Evolutionary conservation across 2,888 invertebrate species (phyloP).

Genomic region (Eupithecia pulchellata): DNA sequence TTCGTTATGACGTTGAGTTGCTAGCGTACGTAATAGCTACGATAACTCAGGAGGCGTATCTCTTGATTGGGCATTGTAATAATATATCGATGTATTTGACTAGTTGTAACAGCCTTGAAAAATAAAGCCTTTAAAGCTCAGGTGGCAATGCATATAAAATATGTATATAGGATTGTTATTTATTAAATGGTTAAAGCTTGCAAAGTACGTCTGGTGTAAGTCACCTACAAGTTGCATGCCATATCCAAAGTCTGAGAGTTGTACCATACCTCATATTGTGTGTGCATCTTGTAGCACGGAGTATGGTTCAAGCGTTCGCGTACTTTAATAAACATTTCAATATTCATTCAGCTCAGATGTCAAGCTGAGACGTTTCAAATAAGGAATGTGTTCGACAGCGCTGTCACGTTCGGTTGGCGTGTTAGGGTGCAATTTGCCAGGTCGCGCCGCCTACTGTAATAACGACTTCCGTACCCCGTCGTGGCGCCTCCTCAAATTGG

Average conservation of each 20-base stretch:
- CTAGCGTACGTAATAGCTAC: not conserved
- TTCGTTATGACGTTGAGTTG: not conserved
- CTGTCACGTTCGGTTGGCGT: constrained; percentile 84
- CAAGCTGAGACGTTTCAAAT: constrained; percentile 80
- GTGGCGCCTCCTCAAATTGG: constrained; percentile 85
- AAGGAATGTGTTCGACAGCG: constrained; percentile 83
- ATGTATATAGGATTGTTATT: too few species aligned
- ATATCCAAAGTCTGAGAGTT: not conserved
- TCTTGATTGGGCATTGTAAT: not conserved
- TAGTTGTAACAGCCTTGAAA: not conserved
- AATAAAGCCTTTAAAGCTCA: not conserved
- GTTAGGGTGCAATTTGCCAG: constrained; percentile 80
- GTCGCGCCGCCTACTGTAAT: constrained; percentile 84
- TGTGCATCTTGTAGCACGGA: constrained; percentile 6
- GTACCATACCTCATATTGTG: not conserved
- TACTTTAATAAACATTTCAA: constrained; percentile 53
- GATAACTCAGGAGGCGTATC: not conserved
- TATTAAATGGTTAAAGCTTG: not conserved
- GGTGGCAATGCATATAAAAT: not conserved
- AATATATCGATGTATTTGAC: not conserved
- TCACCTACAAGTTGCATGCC: not conserved
- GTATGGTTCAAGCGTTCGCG: constrained; percentile 21
- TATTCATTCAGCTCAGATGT: constrained; percentile 70
- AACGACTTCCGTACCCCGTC: constrained; percentile 85
- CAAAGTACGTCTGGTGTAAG: not conserved